Base-by-base conservation (phyloP, 2,113 vertebrate species). In the Triplophysa siluroides region DNA sequence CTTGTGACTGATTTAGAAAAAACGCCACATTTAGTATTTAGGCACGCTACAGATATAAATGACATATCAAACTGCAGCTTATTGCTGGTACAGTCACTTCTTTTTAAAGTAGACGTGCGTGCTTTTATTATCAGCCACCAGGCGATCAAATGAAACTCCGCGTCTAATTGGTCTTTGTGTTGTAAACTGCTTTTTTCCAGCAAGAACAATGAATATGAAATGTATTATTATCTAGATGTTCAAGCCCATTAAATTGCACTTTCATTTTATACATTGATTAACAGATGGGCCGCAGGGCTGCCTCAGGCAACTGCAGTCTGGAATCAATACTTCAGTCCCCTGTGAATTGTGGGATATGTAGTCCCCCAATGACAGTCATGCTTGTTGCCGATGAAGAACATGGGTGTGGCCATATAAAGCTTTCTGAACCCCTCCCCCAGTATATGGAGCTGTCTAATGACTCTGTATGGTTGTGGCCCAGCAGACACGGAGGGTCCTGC, bases 331-430 rank as follows among this genome's bases (percentile, higher is more conserved):
- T 70, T 12, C 60, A 12, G 8, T 62, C 78, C 24, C 52, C 8
- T 58, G 65, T 62, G 73, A 80, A 77, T 64, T 77, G 50, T 80
- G 66, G 74, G 47, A 56, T 70, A 71, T 62, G 66, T 45, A 73
- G 60, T 73, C 19, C 3, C 19, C 43, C 45, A 65, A 65, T 52
- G 62, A 65, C 24, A 38, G 26, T 21, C 26, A 52, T 52, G 45
- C 6, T 38, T 52, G 11, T 65, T 52, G 54, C 14, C 0, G 5
- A n/a, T 58, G 23, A 60, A 65, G n/a, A 43, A 7, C 0, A 47
- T 58, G 75, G 69, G 62, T 52, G 29, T 47, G 71, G 10, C 19
- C 21, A 16, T 41, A 26, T 81, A 16, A 52, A 60, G n/a, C 19
- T 24, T 43, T 70, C 29, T 23, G 29, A 74, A 24, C 66, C 47